Conservation (phyloP, 2,113 vertebrate species). For the Hemicordylus capensis region DNA sequence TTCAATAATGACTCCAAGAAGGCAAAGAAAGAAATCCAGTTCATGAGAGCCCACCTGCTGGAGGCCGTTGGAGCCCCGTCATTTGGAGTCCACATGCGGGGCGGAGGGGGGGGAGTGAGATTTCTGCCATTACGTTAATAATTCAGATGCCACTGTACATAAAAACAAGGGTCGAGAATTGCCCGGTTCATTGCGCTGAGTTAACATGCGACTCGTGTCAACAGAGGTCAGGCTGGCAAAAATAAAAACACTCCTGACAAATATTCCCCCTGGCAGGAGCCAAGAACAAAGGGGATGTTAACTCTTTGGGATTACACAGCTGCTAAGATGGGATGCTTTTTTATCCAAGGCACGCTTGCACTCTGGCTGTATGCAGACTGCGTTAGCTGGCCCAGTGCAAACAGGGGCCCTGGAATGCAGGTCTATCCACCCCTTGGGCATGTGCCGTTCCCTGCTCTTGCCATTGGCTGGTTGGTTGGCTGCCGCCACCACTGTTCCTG, state of each 20-base stretch:
- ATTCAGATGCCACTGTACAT: neutral
- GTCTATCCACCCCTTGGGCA: too few species aligned
- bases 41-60: neutral
- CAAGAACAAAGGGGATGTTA: neutral
- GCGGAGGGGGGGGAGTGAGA: neutral
- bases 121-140: neutral
- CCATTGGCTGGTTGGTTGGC: too few species aligned
- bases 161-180: neutral
- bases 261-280: accelerated
- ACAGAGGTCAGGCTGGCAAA: neutral
- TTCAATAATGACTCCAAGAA: constrained; percentile 12
- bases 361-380: neutral
- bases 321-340: neutral
- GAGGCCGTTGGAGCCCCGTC: constrained; percentile 1
- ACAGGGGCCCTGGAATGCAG: neutral
- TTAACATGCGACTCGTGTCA: neutral
- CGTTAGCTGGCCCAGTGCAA: neutral
- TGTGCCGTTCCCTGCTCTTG: too few species aligned
- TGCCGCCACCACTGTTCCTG: too few species aligned
- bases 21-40: constrained; percentile 24
- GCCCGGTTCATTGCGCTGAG: neutral
- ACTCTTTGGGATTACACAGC: neutral
- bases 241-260: neutral
- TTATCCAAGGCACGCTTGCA: neutral
- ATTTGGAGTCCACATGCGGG: neutral